Evolutionary conservation across 2,113 vertebrate species (phyloP).

Genomic region (Chamaea fasciata): DNA sequence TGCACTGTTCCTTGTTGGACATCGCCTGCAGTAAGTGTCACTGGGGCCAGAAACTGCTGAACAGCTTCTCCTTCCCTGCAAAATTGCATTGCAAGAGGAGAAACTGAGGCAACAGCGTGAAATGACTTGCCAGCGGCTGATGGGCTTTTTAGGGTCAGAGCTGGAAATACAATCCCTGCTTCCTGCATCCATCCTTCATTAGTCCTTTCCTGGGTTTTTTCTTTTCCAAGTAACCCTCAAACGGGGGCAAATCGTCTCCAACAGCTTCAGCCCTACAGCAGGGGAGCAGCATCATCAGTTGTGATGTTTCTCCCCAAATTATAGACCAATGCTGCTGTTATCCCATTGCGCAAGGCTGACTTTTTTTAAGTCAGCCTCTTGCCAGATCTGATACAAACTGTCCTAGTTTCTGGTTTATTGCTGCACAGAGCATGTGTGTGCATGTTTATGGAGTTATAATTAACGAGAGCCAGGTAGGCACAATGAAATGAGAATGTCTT

Average conservation of each 20-base stretch:
- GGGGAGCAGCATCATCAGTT: background rate
- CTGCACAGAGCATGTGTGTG: background rate
- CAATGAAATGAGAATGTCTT: background rate
- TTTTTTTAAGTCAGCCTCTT: background rate
- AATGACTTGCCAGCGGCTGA: background rate
- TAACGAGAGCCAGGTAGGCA: background rate
- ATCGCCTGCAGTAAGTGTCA: conserved; percentile 89
- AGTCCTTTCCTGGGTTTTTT: background rate
- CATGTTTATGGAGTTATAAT: conserved; percentile 43
- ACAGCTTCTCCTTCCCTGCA: background rate
- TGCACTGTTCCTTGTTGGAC: conserved; percentile 82
- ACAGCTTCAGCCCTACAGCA: background rate
- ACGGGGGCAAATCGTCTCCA: background rate
- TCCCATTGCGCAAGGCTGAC: background rate
- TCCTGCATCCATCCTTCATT: background rate
- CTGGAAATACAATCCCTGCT: background rate
- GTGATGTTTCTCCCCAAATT: conserved; percentile 19
- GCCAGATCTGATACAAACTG: conserved; percentile 59
- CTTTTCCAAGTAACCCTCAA: background rate
- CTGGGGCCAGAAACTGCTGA: background rate
- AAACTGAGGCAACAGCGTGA: background rate
- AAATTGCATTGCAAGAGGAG: background rate
- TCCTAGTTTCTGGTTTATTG: conserved; percentile 53
- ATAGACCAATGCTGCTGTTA: background rate
- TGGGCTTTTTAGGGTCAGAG: background rate